A percentile compares a stretch with the other conserved stretches of the same genome.
Evolutionary conservation across 1,140 invertebrate genomes (phyloP).

Genomic region (Drosophila pectinifera): DNA sequence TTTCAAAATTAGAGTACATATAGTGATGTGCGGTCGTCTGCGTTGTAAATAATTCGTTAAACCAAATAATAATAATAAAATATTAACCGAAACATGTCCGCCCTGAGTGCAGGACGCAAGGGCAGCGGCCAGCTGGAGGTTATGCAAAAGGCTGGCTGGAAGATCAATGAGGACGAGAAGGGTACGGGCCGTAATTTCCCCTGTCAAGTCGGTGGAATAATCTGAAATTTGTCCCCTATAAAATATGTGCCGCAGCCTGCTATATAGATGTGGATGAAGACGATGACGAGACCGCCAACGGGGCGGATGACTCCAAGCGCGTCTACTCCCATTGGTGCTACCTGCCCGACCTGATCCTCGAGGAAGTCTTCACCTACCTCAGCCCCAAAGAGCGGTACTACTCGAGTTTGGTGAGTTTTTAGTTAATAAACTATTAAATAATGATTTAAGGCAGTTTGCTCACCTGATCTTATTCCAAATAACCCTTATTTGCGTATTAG

Average conservation of each 20-base stretch:
- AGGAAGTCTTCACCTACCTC: slow-evolving; percentile 91
- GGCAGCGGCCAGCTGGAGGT: slow-evolving; percentile 59
- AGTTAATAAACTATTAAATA: background rate
- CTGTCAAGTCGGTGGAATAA: background rate
- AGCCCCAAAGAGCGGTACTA: slow-evolving; percentile 89
- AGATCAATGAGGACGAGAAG: slow-evolving; percentile 87
- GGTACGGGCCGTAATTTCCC: slow-evolving; percentile 72
- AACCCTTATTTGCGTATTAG: no score
- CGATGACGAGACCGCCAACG: slow-evolving; percentile 80
- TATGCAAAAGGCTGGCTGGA: slow-evolving; percentile 86
- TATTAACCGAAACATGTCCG: slow-evolving; percentile 38
- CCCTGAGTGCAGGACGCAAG: slow-evolving; percentile 42
- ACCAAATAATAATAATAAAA: slow-evolving; percentile 22
- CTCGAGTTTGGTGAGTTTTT: slow-evolving; percentile 89
- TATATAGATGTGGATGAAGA: slow-evolving; percentile 87
- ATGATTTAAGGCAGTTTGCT: background rate
- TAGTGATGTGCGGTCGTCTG: slow-evolving; percentile 42
- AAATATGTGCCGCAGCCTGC: slow-evolving; percentile 85
- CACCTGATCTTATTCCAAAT: no score
- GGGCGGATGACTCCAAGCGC: slow-evolving; percentile 75
- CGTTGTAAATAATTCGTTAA: slow-evolving; percentile 62
- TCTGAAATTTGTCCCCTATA: background rate
- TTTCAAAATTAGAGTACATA: slow-evolving; percentile 81
- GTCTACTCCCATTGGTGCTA: slow-evolving; percentile 88
- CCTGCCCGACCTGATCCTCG: slow-evolving; percentile 91